These are phyloP conservation scores for Dicaeum eximium DNA, from an alignment of 2,113 vertebrate species.

Conservation along the genomic window DNA sequence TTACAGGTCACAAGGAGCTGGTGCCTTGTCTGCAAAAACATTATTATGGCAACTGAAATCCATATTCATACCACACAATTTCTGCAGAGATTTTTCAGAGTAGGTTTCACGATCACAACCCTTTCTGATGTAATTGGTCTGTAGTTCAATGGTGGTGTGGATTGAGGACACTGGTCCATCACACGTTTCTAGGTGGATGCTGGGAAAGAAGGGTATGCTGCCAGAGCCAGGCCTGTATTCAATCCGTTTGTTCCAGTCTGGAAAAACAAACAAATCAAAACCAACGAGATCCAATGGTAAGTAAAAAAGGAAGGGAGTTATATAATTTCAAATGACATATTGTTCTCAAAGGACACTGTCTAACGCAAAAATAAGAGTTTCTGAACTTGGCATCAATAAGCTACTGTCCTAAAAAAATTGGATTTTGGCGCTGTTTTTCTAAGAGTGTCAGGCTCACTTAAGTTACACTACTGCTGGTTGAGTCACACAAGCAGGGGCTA, in stretches of 20 bases:
- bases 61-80: slow-evolving; percentile 85
- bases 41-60: not conserved
- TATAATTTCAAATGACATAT: not conserved
- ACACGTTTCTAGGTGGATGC: slow-evolving; percentile 90
- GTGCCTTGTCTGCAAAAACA: not conserved
- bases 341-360: not conserved
- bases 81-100: slow-evolving; percentile 92
- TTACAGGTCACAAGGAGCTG: not conserved
- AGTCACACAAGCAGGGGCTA: not conserved
- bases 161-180: slow-evolving; percentile 88
- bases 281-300: not conserved
- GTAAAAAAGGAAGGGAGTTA: not conserved
- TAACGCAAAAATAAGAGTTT: not conserved
- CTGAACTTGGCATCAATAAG: not conserved
- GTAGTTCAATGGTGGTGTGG: slow-evolving; percentile 85
- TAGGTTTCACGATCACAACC: slow-evolving; percentile 94
- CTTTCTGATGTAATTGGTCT: slow-evolving; percentile 89
- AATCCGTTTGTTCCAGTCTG: slow-evolving; percentile 89
- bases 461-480: not conserved
- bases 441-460: not conserved
- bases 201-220: slow-evolving; percentile 88
- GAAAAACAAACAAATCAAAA: not conserved
- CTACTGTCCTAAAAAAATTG: not conserved
- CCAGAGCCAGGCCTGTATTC: slow-evolving; percentile 91
- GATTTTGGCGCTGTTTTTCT: not conserved